Evolutionary conservation across 2,797 vertebrate species (phyloP).

Genomic region (Dipus sagitta): DNA sequence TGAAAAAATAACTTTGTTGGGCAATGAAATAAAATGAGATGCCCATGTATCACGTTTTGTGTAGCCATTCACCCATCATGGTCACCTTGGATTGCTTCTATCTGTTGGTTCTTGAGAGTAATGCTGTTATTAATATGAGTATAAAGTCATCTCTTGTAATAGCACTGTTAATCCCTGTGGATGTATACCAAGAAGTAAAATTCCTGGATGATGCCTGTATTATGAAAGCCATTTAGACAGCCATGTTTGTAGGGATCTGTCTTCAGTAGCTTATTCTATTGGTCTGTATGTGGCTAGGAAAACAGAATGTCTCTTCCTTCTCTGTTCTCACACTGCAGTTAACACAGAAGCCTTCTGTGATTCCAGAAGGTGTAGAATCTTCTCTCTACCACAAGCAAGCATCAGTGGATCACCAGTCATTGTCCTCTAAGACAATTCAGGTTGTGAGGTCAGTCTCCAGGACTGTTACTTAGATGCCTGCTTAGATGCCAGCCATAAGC

Average conservation of each 20-base stretch:
- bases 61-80: not conserved
- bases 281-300: not conserved
- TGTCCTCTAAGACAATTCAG: not conserved
- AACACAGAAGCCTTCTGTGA: not conserved
- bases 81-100: not conserved
- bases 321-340: not conserved
- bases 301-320: not conserved
- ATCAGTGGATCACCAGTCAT: not conserved
- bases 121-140: not conserved
- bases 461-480: not conserved
- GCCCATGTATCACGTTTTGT: not conserved
- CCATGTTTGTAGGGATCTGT: not conserved
- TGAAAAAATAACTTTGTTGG: too few relatives aligned
- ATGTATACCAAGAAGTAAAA: not conserved
- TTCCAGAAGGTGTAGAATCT: not conserved
- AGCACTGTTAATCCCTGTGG: not conserved
- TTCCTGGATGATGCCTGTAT: not conserved
- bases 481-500: not conserved
- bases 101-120: not conserved
- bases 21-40: not conserved
- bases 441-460: not conserved
- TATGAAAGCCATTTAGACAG: slow-evolving; percentile 8
- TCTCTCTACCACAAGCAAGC: not conserved
- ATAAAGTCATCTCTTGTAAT: not conserved
- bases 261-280: slow-evolving; percentile 18